Evolutionary conservation across 1,140 invertebrate genomes (phyloP).

Genomic region (Drosophila orena): DNA sequence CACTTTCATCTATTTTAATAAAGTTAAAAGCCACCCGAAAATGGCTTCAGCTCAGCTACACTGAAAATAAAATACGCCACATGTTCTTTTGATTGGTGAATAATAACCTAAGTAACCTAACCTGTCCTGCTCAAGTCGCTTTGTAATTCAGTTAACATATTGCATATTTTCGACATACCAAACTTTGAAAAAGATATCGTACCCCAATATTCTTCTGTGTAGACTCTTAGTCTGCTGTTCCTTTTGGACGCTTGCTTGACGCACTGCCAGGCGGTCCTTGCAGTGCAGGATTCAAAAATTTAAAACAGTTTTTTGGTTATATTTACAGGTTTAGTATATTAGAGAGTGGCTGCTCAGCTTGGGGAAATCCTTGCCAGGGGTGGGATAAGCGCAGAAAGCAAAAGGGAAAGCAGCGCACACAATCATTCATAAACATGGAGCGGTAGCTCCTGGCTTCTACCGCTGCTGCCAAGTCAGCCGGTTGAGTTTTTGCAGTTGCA

Average conservation of each 20-base stretch:
- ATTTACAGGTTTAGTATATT: slow-evolving; percentile 43
- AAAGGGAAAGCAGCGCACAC: slow-evolving; percentile 33
- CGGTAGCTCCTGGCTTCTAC: slow-evolving; percentile 1
- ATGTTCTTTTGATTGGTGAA: not conserved
- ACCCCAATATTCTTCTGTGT: not conserved
- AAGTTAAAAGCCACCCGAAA: slow-evolving; percentile 71
- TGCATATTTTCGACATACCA: too few species aligned
- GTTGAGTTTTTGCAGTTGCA: slow-evolving; percentile 45
- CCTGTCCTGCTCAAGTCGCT: too few species aligned
- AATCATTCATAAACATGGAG: slow-evolving; percentile 49
- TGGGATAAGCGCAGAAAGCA: slow-evolving; percentile 15
- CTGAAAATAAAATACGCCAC: not conserved
- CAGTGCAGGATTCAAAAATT: slow-evolving; percentile 46
- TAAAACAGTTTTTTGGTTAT: slow-evolving; percentile 48
- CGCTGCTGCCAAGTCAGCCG: slow-evolving; percentile 16
- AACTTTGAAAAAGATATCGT: not conserved
- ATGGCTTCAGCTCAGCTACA: slow-evolving; percentile 16
- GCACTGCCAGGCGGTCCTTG: slow-evolving; percentile 43
- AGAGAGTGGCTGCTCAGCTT: slow-evolving; percentile 20
- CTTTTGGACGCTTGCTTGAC: slow-evolving; percentile 47
- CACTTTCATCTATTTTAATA: slow-evolving; percentile 70
- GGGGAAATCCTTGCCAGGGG: slow-evolving; percentile 13
- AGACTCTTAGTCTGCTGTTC: slow-evolving; percentile 1
- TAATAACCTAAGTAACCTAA: too few species aligned
- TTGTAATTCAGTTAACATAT: too few species aligned